Evolutionary conservation across 2,797 vertebrate genomes (phyloP).

Genomic region (Oceanodroma leucorhoa): DNA sequence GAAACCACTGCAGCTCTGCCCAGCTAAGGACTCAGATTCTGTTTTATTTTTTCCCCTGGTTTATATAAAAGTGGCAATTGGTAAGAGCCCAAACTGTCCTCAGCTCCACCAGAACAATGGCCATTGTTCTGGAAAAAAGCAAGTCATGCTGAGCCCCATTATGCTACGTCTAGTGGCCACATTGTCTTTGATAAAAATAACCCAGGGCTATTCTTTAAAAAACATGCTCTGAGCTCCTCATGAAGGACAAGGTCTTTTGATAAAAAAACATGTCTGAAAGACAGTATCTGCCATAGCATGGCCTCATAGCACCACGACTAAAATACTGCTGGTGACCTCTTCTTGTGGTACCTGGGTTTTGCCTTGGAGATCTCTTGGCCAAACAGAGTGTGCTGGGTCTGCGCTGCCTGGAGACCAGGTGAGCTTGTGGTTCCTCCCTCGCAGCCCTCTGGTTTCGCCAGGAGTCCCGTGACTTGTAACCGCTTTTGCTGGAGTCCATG

Average conservation of each 20-base stretch:
- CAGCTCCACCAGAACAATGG: background rate
- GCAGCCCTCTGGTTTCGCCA: background rate
- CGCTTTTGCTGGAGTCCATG: background rate
- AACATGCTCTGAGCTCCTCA: background rate
- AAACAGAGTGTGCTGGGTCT: background rate
- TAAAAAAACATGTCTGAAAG: background rate
- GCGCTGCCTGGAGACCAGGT: background rate
- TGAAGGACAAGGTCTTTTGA: background rate
- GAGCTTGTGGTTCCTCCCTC: background rate
- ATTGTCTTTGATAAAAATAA: slow-evolving; percentile 23
- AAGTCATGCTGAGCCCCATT: background rate
- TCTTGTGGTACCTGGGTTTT: background rate
- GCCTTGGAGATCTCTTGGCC: background rate
- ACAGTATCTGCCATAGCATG: background rate
- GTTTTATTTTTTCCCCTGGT: background rate
- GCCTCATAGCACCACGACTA: background rate
- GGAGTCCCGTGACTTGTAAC: background rate
- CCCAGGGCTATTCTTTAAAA: background rate
- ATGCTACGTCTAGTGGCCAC: background rate
- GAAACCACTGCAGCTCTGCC: background rate
- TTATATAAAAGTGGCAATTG: background rate
- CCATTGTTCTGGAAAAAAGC: background rate
- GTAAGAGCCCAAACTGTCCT: background rate
- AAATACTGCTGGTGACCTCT: background rate
- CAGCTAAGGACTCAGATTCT: background rate